Evolutionary conservation across 2,888 invertebrate genomes (phyloP), one percentile per base, ranked within the genome.

Genomic region (Cephonodes hylas): DNA sequence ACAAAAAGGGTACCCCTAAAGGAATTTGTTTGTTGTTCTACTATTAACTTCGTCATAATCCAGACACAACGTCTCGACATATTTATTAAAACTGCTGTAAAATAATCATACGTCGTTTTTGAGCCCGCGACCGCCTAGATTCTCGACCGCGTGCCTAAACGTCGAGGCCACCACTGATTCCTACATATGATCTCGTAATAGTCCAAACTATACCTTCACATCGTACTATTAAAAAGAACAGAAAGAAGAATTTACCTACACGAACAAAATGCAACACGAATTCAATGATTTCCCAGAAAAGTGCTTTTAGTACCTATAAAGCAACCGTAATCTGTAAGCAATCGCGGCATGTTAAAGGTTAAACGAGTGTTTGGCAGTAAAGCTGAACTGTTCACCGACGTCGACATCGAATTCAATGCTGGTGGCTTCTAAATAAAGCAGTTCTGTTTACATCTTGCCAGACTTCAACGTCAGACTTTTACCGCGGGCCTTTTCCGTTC

Each of bases 351-450:
- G 64, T 66, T 62, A 74, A 74, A 77, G 69, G 74, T 80, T 74
- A 78, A 81, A 80, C 74, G 75, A 67, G 69, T 74, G 74, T 73
- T 76, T 73, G 75, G 75, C 72, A 76, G 73, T 83, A 81, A 83
- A 82, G 65, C 68, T 67, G 71, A 64, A 64, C 72, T 63, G 73
- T 80, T 75, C 76, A 68, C 10, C 23, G 45, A 4, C 45, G 27
- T 31, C 27, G 27, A 53, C 53, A 53, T 18, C 53, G 27, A 10
- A 53, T 27, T 53, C 53, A 18, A 31, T 31, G 27, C 53, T 53
- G 53, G 53, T 31, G 53, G 53, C 53, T 53, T 53, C 27, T 31
- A 53, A 27, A 53, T 53, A 53, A 53, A 53, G 27, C 53, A 53
- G 53, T 53, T 7, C 48, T 48, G 53, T 53, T 53, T 53, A 53